A percentile compares a stretch with the other conserved stretches of the same genome.
Conservation (phyloP, 2,113 vertebrate species). For the Phalacrocorax brasilianus region DNA sequence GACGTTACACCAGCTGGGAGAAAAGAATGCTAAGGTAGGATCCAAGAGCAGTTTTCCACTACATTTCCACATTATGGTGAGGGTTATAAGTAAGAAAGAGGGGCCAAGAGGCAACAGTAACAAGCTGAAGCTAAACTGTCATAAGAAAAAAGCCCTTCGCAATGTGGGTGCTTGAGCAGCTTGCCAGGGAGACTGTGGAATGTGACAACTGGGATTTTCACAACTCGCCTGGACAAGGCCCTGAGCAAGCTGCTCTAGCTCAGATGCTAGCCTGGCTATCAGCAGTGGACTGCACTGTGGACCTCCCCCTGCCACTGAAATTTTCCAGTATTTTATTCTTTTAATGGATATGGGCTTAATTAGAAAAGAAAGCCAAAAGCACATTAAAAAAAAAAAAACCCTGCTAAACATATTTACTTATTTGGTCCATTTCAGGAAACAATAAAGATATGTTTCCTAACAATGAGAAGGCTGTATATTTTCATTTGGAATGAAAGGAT, state of each 20-base stretch:
- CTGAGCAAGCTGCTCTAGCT: background rate
- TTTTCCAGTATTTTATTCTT: background rate
- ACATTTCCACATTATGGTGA: too few relatives aligned
- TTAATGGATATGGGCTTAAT: background rate
- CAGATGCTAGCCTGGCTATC: background rate
- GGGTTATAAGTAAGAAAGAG: background rate
- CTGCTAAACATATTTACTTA: background rate
- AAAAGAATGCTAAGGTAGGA: background rate
- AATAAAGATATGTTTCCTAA: background rate
- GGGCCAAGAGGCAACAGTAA: background rate
- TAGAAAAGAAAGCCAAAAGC: background rate
- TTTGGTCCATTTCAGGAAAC: background rate
- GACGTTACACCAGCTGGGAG: background rate
- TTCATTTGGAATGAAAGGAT: background rate
- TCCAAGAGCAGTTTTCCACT: background rate
- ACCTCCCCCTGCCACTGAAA: background rate
- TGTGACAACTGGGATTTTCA: background rate
- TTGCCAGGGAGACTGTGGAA: background rate
- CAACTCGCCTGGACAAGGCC: background rate
- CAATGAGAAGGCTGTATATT: background rate
- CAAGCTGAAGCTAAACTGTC: background rate
- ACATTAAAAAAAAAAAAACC: background rate
- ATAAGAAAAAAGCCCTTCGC: background rate
- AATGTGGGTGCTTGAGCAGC: background rate
- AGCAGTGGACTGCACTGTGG: background rate